Conservation (phyloP, 2,888 invertebrate species). For the Eustalomyia histrio region DNA sequence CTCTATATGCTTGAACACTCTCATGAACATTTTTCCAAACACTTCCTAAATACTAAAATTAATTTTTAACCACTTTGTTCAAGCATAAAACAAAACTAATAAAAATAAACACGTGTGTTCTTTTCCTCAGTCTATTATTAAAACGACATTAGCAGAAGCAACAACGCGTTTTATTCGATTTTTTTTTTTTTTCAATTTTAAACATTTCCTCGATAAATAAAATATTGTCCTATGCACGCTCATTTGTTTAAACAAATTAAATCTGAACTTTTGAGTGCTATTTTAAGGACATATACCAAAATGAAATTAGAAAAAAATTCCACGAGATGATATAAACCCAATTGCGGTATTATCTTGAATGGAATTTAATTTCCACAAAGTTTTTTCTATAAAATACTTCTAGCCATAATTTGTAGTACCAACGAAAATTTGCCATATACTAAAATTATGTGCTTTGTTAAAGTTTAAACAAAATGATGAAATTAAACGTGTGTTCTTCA, state of each 20-base stretch:
- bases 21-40: constrained; percentile 19
- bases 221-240: constrained; percentile 64
- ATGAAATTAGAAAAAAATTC: constrained; percentile 54
- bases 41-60: constrained; percentile 49
- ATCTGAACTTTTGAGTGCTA: constrained; percentile 68
- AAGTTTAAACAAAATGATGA: no score
- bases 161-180: not conserved
- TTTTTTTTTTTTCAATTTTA: no score
- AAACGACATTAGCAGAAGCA: not conserved
- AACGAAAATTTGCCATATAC: no score
- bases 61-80: not conserved
- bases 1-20: constrained; percentile 22
- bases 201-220: not conserved
- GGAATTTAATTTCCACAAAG: constrained; percentile 55
- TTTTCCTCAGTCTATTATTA: constrained; percentile 13
- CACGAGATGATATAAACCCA: constrained; percentile 10
- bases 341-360: constrained; percentile 21
- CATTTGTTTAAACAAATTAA: constrained; percentile 47
- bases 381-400: no score
- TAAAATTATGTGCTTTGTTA: no score
- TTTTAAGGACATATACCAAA: constrained; percentile 67
- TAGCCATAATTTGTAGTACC: no score
- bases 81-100: constrained; percentile 2
- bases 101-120: constrained; percentile 22
- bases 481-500: no score